Base-by-base conservation (phyloP, 2,797 vertebrate species). In the Hippoglossus hippoglossus region DNA sequence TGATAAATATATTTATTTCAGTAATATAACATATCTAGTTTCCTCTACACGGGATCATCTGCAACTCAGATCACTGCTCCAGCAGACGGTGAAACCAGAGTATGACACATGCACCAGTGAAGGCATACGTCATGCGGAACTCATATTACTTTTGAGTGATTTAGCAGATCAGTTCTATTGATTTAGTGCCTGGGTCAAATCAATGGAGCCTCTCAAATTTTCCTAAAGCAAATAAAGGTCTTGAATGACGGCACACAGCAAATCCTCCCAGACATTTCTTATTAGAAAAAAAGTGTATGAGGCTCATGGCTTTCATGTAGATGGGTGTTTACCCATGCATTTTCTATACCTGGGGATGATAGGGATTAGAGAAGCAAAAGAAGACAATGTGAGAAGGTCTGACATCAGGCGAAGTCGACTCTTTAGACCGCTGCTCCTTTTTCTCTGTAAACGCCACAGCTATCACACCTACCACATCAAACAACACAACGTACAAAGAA, bases 281-380 rank as follows among this genome's bases (percentile, higher is more conserved):
- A 47, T 75, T 31, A 31, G 2, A 47, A 71, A 3, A 66, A 67
- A 25, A 28, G 39, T 36, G 49, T 51, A 50, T 13, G 18, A 63
- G n/a, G 46, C 65, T 63, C 24, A 44, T 16, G 12, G 34, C 18
- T 60, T 54, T 58, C 2, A 15, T 65, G 54, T 22, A 28, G 61
- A 36, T 1, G 7, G 12, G 41, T 49, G 3, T 6, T 60, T 16
- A 6, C 24, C 67, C 7, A 28, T 70, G 41, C 16, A 28, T 1
- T 62, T 75, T 56, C 36, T 71, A 15, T 95, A 98, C 98, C 96
- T 96, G 96, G 56, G 97, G 95, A 52, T 93, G 90, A 22, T 91
- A 86, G 31, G 96, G 95, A 65, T 98, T 93, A 1, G 90, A 94
- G 85, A 97, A 93, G 77, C 94, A 96, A 93, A 95, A 98, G 88